Evolutionary conservation across 2,888 invertebrate genomes (phyloP), one percentile per base, ranked within the genome.

Genomic region (Sphaeridia pumilis): DNA sequence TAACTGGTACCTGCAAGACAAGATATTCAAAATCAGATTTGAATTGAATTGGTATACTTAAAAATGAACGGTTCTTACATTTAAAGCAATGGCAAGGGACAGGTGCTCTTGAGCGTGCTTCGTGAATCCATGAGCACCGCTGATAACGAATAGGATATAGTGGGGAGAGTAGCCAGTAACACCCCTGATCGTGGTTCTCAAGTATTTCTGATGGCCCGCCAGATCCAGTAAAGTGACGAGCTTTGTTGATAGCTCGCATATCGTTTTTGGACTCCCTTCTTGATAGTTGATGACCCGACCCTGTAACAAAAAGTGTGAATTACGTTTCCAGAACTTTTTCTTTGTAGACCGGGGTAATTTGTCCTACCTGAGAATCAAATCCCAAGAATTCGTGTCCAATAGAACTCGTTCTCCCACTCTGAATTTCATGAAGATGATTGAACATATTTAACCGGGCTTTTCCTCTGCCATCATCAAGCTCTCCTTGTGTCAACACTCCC

Each of bases 351-450:
- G 36, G 17, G 36, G 10, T 7, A 42, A 34, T n/a, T 12, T 5
- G 5, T 5, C 41, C 57, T 58, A 76, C 82, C 75, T 81, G 76
- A 1, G 80, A 79, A 71, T 93, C 89, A 70, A 98, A 98, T 7
- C 97, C 98, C 4, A 98, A 78, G 61, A 97, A 90, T 74, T 95
- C 94, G 69, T 93, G 92, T 60, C 90, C 90, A 67, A 95, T 87
- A 3, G 92, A 93, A 0, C 92, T 93, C 0, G 95, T 97, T 58
- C 93, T 77, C 0, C 95, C 95, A 17, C 84, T 82, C 70, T 86
- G 84, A 51, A 98, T 89, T 71, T 98, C 98, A 71, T 98, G 98
- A 60, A 90, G 76, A 68, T 97, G 78, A 20, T 78, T 69, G 71
- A 99, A 90, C 81, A 98, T 87, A 73, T 95, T 97, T 7, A 97